Conservation (phyloP, 2,113 vertebrate species). For the Sakesphorus luctuosus region DNA sequence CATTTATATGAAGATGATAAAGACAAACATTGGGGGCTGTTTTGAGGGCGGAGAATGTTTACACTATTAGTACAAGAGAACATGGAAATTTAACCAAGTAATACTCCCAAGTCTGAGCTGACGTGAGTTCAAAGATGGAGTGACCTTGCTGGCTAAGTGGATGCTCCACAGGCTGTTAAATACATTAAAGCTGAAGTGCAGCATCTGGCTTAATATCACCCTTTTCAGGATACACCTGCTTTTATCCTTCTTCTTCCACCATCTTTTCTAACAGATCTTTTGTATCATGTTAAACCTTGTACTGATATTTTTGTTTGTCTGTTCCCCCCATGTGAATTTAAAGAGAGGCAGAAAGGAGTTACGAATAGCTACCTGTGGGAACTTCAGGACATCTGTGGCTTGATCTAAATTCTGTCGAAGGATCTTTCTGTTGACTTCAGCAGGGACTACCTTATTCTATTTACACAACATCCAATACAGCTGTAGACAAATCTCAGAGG, state of each 20-base stretch:
- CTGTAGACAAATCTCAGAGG: background rate
- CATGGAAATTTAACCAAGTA: conserved; percentile 21
- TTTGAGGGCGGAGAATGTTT: conserved; percentile 10
- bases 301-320: background rate
- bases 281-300: background rate
- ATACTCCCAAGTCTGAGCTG: background rate
- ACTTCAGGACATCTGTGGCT: background rate
- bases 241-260: background rate
- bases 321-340: background rate
- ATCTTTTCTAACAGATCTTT: background rate
- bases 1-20: conserved; percentile 49
- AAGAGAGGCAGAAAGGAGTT: background rate
- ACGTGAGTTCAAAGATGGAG: background rate
- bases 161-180: conserved; percentile 1
- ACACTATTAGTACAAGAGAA: background rate
- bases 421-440: conserved; percentile 8
- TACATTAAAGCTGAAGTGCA: conserved; percentile 1
- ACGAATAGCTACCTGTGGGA: background rate
- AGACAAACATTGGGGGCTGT: conserved; percentile 43
- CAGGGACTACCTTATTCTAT: background rate
- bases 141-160: conserved; percentile 24
- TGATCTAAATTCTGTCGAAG: background rate
- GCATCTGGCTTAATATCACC: background rate
- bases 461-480: background rate
- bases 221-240: background rate